A percentile compares a stretch with the other conserved stretches of the same genome.
Conservation (phyloP, 2,113 vertebrate species). For the Dicaeum eximium region DNA sequence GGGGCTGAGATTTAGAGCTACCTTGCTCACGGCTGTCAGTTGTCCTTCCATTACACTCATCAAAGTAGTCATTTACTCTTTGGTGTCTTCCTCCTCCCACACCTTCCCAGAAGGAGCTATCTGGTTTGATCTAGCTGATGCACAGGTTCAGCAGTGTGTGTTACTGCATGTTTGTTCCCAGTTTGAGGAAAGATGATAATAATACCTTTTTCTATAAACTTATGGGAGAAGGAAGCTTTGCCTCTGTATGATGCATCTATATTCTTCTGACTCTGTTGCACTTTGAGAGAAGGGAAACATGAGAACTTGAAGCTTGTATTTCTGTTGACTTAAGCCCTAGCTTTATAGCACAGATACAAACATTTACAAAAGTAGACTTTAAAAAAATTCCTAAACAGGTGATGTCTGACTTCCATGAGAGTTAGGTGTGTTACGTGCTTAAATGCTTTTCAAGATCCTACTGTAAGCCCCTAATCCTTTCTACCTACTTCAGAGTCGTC, state of each 20-base stretch:
- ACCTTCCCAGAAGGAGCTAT: background rate
- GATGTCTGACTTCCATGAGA: background rate
- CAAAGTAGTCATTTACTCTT: background rate
- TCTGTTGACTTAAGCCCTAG: background rate
- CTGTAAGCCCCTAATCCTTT: background rate
- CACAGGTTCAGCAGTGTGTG: background rate
- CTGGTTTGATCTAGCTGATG: background rate
- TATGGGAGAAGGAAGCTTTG: background rate
- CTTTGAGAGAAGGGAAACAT: background rate
- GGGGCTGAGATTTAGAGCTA: background rate
- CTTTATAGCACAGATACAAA: background rate
- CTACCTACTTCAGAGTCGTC: background rate
- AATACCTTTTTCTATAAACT: background rate
- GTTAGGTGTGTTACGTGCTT: background rate
- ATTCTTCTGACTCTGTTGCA: background rate
- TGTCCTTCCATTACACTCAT: background rate
- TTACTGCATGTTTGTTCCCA: background rate
- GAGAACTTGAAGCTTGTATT: background rate
- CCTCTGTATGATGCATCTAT: background rate
- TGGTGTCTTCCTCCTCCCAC: background rate
- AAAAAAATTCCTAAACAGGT: background rate
- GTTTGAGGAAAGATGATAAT: background rate
- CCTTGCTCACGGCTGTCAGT: background rate
- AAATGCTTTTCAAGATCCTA: background rate
- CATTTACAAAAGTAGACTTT: background rate